Base-by-base conservation (phyloP, 37 sponge, comb jelly and placozoan genomes). In the Corticium candelabrum region DNA sequence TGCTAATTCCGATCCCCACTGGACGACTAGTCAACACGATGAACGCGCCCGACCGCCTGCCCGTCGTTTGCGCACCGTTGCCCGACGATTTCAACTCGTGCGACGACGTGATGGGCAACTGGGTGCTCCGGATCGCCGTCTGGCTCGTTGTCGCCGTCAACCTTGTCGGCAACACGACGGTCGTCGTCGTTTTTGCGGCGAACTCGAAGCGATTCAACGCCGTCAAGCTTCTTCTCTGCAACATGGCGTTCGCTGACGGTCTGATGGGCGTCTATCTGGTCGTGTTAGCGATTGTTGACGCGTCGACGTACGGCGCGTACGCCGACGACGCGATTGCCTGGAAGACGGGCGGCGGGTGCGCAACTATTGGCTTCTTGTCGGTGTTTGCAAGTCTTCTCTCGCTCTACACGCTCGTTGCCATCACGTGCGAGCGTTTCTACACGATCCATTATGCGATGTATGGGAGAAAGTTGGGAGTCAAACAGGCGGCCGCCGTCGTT, bases 301-400 rank as follows among this genome's bases (percentile, higher is more conserved):
- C 90, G 0, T 75, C 77, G 57, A 92, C 93, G 3, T 78, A 76
- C 68, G 96, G 90, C 1, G 41, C 72, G 31, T 92, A 86, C 77
- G 90, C 76, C 37, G 84, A 89, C 41, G 82, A 76, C 21, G 93
- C 96, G 2, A 67, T 91, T 11, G 33, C 40, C 2, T 96, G 96
- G 96, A 93, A 90, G 77, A 35, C 43, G 5, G 86, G 90, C 34
- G 78, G 89, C 2, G 93, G 90, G 3, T 92, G 93, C 50, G 73
- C 79, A 76, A 78, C 87, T n/a, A 90, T 93, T 37, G 96, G 93
- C 0, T 92, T 92, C 81, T 74, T 96, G 36, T 91, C 94, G n/a
- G 74, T 92, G 1, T 92, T 96, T 43, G 69, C 88, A n/a, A 81
- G 79, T 3, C 84, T 86, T 79, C 80, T 92, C 2, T 92, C 93